A percentile compares a stretch with the other conserved stretches of the same genome.
These are phyloP conservation scores for Sebastolobus altivelis DNA, from an alignment of 2,797 vertebrate species.

Conservation along the genomic window DNA sequence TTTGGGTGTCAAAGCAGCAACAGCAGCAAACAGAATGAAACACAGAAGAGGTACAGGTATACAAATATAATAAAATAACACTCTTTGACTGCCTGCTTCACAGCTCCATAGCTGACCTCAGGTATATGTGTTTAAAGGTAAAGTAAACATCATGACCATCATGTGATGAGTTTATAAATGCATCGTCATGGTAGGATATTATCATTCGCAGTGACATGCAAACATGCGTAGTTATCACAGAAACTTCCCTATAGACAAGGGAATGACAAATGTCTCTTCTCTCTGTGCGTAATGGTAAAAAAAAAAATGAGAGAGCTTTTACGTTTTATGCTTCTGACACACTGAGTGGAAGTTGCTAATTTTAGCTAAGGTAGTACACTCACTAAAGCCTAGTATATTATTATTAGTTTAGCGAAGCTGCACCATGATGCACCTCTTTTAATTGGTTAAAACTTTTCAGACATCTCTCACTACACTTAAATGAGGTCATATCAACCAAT, in stretches of 20 bases:
- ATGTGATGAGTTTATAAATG: background rate
- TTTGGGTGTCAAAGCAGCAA: too few species aligned
- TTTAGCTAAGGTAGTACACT: background rate
- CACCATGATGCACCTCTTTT: background rate
- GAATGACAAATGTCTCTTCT: background rate
- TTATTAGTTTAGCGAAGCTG: background rate
- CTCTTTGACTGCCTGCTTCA: background rate
- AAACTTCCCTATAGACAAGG: constrained; percentile 5
- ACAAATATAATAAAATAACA: background rate
- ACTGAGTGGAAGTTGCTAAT: background rate
- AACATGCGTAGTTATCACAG: background rate
- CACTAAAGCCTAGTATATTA: background rate
- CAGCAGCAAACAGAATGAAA: too few species aligned
- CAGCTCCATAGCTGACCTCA: background rate
- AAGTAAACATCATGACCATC: background rate
- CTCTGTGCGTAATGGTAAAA: background rate
- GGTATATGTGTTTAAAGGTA: background rate
- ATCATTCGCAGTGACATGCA: background rate
- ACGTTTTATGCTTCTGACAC: background rate
- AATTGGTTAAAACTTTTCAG: background rate
- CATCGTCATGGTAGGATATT: background rate
- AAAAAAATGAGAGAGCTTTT: background rate
- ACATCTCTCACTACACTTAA: background rate
- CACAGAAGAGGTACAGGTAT: too few species aligned
- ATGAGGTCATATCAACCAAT: background rate